Base-by-base conservation (phyloP, 2,797 vertebrate species). In the Pseudotriccus pelzelni region DNA sequence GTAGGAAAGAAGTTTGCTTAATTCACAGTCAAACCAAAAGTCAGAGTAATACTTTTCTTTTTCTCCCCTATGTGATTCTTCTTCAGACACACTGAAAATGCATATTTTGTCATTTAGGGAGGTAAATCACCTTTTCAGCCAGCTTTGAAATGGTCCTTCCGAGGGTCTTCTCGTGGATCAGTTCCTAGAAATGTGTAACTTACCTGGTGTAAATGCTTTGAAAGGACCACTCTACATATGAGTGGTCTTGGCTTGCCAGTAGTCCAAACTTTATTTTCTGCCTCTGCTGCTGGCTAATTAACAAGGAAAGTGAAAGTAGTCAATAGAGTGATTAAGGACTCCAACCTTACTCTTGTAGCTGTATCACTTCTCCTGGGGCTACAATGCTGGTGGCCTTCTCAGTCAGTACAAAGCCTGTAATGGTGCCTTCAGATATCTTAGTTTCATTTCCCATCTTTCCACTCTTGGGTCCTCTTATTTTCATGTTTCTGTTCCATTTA, bases 381-480 rank as follows among this genome's bases (percentile, higher is more conserved):
- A 43, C 25, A n/a, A 20, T 0, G 8, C 82, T 84, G n/a, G 18
- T 72, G 60, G 78, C 34, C 70, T 44, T 41, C 63, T 82, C 43
- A 13, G 41, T 43, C 25, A 55, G 46, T n/a, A 58, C 41, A 55
- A 79, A 90, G 67, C 25, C n/a, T 77, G 43, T 22, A 16, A 13
- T 2, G 37, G 25, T 68, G 30, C 44, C 20, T 83, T 58, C 22
- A 67, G 56, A n/a, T 19, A 63, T 14, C 68, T 70, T 17, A 41
- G 49, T 70, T 91, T 91, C 11, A 20, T n/a, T 96, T 93, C 79
- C 73, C 83, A 80, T 89, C 79, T 63, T 32, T 75, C 22, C 34
- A 53, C 44, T 91, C 62, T 81, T 52, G 36, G 12, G 53, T 1
- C 10, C 64, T 84, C 82, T 62, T 36, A 72, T 82, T 82, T 91